Conservation (phyloP, 2,888 invertebrate genomes). For the Phrixothrix hirtus region DNA sequence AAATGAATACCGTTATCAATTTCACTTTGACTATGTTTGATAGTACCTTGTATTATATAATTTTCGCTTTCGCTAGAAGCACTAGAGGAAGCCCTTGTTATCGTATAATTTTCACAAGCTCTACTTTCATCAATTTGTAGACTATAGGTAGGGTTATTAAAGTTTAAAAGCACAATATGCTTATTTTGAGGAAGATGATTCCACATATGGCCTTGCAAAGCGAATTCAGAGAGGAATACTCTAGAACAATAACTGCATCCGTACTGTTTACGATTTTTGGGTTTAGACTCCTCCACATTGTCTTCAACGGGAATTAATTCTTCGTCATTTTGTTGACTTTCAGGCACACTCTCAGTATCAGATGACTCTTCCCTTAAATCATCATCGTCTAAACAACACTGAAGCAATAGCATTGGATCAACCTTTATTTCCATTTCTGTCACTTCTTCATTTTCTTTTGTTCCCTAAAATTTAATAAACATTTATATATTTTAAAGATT, state of each 20-base stretch:
- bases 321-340: slow-evolving; percentile 21
- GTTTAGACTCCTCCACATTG: slow-evolving; percentile 18
- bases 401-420: slow-evolving; percentile 71
- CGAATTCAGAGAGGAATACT: slow-evolving; percentile 62
- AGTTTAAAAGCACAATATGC: slow-evolving; percentile 37
- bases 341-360: slow-evolving; percentile 16
- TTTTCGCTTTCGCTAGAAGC: slow-evolving; percentile 41
- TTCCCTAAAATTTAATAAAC: slow-evolving; percentile 41
- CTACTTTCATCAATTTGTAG: slow-evolving; percentile 16
- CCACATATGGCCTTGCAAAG: slow-evolving; percentile 66
- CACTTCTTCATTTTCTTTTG: slow-evolving; percentile 48
- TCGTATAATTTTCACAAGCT: slow-evolving; percentile 13
- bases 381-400: slow-evolving; percentile 56
- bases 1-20: slow-evolving; percentile 39
- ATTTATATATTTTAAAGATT: no score
- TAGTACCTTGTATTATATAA: slow-evolving; percentile 44
- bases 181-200: slow-evolving; percentile 58
- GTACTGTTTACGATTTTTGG: slow-evolving; percentile 57
- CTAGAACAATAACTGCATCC: slow-evolving; percentile 62
- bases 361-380: slow-evolving; percentile 29
- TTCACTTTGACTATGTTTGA: slow-evolving; percentile 41
- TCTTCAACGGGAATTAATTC: slow-evolving; percentile 21
- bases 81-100: slow-evolving; percentile 19
- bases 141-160: slow-evolving; percentile 27
- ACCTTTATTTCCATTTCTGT: slow-evolving; percentile 70